These are phyloP conservation scores for Pachliopta kotzebuea DNA, from an alignment of 2,888 invertebrate genomes.

Conservation along the genomic window DNA sequence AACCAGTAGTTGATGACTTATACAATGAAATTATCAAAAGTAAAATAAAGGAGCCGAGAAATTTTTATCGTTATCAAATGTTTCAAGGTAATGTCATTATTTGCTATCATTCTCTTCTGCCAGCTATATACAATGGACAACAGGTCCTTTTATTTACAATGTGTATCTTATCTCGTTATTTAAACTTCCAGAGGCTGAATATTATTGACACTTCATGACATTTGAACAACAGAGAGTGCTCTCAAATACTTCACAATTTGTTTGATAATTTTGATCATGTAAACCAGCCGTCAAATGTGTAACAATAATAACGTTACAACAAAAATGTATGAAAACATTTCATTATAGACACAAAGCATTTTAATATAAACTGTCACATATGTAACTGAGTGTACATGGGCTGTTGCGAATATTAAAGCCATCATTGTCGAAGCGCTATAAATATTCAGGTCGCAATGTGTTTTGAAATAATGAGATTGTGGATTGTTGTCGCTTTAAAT, in stretches of 20 bases:
- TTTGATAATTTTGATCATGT: background rate
- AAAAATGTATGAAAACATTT: no score
- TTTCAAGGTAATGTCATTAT: background rate
- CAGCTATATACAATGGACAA: background rate
- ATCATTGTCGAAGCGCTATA: conserved; percentile 13
- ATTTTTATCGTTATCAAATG: conserved; percentile 13
- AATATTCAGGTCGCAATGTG: conserved; percentile 24
- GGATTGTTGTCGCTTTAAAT: background rate
- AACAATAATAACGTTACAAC: no score
- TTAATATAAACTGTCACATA: conserved; percentile 4
- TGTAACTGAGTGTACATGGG: background rate
- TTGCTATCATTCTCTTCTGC: conserved; percentile 22
- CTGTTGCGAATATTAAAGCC: conserved; percentile 12
- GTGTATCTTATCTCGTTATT: conserved; percentile 10
- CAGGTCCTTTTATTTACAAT: conserved; percentile 5
- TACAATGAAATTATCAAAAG: background rate
- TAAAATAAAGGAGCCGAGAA: conserved; percentile 1
- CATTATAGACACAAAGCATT: background rate
- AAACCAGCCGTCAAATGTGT: background rate
- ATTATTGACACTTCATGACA: background rate
- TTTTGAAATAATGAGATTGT: conserved; percentile 14
- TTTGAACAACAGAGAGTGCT: background rate
- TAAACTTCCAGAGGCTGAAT: background rate
- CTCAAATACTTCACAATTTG: background rate
- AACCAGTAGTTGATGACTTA: background rate